Evolutionary conservation across 2,888 invertebrate genomes (phyloP).

Genomic region (Phasia obesa): DNA sequence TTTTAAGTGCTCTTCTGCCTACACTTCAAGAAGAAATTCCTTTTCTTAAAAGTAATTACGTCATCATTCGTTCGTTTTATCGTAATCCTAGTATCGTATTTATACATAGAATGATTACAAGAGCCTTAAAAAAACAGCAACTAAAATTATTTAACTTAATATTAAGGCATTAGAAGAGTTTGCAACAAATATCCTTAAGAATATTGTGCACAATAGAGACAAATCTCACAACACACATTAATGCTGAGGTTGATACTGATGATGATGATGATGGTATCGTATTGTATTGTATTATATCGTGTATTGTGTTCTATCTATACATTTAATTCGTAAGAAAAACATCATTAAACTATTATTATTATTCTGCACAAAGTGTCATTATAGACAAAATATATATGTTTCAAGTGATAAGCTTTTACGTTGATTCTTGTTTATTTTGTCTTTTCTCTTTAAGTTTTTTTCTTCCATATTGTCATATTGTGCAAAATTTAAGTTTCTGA

Average conservation of each 20-base stretch:
- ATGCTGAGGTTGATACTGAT: background rate
- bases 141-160: background rate
- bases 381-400: conserved; percentile 5
- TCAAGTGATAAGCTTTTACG: conserved; percentile 14
- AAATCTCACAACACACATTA: background rate
- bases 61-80: background rate
- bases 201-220: conserved; percentile 4
- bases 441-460: background rate
- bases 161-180: background rate
- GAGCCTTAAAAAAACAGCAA: no score
- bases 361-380: conserved; percentile 9
- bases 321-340: conserved; percentile 7
- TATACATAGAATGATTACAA: background rate
- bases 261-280: background rate
- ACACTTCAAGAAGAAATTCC: background rate
- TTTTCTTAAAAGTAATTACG: conserved; percentile 14
- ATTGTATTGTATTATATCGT: background rate
- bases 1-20: conserved; percentile 5
- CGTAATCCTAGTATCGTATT: background rate
- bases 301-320: background rate
- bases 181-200: conserved; percentile 24
- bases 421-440: background rate
- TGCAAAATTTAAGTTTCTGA: no score
- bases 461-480: background rate
- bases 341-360: background rate